These are phyloP conservation scores for Apteryx owenii DNA, from an alignment of 2,113 vertebrate species.

Conservation along the genomic window DNA sequence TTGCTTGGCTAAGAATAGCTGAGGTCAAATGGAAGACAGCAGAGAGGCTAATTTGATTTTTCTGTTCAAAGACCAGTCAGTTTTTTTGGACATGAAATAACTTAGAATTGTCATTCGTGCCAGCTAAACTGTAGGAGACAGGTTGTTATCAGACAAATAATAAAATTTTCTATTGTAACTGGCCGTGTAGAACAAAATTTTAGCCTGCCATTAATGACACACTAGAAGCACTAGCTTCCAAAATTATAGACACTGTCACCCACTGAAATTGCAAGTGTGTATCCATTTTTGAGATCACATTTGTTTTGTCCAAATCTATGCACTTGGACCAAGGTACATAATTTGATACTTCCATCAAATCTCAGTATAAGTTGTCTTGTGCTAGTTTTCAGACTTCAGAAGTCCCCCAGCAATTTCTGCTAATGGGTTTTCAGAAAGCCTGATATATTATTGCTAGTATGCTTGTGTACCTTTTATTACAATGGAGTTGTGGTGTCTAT, in stretches of 20 bases:
- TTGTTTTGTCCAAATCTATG: rapidly evolving
- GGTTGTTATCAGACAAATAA: conserved; percentile 23
- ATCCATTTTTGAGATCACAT: neutral
- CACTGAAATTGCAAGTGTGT: neutral
- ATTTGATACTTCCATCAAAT: neutral
- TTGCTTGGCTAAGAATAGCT: neutral
- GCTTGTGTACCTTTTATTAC: neutral
- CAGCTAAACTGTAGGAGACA: neutral
- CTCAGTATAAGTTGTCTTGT: neutral
- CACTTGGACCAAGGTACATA: neutral
- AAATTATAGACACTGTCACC: neutral
- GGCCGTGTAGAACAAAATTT: neutral
- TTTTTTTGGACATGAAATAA: neutral
- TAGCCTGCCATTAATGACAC: neutral
- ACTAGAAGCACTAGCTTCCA: neutral
- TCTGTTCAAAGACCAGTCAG: conserved; percentile 10
- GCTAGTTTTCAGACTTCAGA: neutral
- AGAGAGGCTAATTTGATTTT: conserved; percentile 40
- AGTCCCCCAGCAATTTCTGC: neutral
- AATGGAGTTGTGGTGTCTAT: neutral
- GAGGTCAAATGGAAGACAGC: conserved; percentile 16
- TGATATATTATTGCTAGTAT: neutral
- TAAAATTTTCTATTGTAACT: neutral
- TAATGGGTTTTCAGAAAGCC: neutral
- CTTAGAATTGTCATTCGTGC: neutral